phyloP scores from a whole-genome alignment of 2,113 vertebrate genomes.

The Meles meles region DNA sequence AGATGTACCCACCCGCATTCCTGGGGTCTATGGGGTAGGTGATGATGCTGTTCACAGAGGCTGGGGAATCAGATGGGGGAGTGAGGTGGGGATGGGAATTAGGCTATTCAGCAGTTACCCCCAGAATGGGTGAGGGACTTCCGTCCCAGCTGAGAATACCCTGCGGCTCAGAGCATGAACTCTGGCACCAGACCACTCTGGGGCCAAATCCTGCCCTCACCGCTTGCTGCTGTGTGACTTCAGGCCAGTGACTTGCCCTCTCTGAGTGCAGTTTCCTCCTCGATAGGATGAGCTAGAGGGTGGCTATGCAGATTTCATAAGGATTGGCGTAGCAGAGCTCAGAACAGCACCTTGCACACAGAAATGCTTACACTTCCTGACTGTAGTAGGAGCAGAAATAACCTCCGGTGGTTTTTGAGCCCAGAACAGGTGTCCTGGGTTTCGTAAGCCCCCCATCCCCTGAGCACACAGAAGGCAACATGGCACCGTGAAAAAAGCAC shows the following conservation, averaged over 20 bases:
- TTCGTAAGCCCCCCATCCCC: neutral
- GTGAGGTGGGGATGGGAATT: fast-evolving
- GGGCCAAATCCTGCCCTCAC: neutral
- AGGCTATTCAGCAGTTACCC: neutral
- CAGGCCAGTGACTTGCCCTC: neutral
- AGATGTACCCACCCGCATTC: neutral
- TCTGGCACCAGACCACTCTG: neutral
- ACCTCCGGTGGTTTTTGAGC: neutral
- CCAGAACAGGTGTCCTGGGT: too few relatives aligned
- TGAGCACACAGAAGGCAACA: neutral
- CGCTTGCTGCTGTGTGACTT: neutral
- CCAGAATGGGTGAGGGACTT: neutral
- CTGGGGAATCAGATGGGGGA: neutral
- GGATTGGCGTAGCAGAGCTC: neutral
- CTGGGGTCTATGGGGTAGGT: fast-evolving
- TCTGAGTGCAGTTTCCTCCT: neutral
- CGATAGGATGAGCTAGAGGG: neutral
- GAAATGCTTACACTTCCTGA: neutral
- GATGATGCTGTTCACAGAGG: neutral
- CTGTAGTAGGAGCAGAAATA: neutral
- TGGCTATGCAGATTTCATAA: neutral
- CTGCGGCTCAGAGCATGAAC: neutral
- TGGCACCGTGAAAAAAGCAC: neutral
- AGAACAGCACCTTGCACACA: neutral
- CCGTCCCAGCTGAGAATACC: neutral